Evolutionary conservation across 2,797 vertebrate species (phyloP), one percentile per base, ranked within the genome.

Genomic region (Tympanoctomys barrerae): DNA sequence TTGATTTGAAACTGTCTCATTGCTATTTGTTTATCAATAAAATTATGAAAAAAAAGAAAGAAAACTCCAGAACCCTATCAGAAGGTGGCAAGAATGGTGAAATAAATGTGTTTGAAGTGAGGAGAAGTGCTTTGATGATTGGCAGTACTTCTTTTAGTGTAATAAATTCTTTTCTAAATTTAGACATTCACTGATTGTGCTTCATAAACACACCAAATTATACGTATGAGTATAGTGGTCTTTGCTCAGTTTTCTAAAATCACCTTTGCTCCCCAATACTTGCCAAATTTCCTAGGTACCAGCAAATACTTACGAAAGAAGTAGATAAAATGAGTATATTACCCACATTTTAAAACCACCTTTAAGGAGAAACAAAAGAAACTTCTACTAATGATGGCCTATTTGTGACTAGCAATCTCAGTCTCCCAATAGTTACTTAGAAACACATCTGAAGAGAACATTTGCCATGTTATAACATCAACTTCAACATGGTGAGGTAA

Each of bases 241-340:
- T 36, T 91, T 77, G 14, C 28, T 21, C 33, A 6, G 70, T 52
- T 24, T 89, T 87, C 95, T 79, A 21, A 36, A 4, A 83, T 92
- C 22, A 66, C 33, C 21, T 94, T 94, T 94, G 94, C 78, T 90
- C 42, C 68, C 31, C 14, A 75, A 9, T 22, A 22, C 28, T n/a
- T 73, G 28, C 57, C 66, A 57, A 7, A 64, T 61, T 78, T 28
- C 28, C 36, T 80, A 84, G 70, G 82, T 12, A 77, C 4, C 54
- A 90, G 94, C 7, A 70, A 64, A 71, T 70, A 62, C 54, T 92
- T 92, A 11, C 80, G 49, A 82, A 95, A 75, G 66, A 89, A 85
- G 52, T 79, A 64, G 83, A 86, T 85, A 24, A 93, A 92, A 86
- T 73, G 14, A 88, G 28, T 75, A 8, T 49, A 64, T 71, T 24